Conservation (phyloP, 1,140 invertebrate genomes). For the Nebria ingens region DNA sequence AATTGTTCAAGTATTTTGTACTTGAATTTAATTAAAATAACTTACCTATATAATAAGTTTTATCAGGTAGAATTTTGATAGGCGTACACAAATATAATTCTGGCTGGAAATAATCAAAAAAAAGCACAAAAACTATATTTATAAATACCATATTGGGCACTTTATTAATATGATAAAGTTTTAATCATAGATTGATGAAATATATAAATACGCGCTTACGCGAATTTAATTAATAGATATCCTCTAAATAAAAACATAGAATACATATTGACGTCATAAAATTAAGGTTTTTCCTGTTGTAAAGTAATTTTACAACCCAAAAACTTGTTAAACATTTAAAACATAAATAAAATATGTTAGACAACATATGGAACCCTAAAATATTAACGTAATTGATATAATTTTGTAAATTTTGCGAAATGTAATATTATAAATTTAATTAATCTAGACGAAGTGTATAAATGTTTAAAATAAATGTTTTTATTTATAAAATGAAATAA, state of each 20-base stretch:
- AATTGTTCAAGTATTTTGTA: conserved; percentile 9
- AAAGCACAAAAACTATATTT: conserved; percentile 11
- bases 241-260: conserved; percentile 12
- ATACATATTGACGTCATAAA: background rate
- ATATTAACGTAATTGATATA: too few relatives aligned
- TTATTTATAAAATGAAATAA: too few relatives aligned
- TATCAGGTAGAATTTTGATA: conserved; percentile 56
- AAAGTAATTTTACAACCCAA: too few relatives aligned
- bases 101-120: conserved; percentile 47
- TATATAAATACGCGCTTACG: conserved; percentile 10
- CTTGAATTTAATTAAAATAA: conserved; percentile 13
- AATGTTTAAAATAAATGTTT: too few relatives aligned
- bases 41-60: conserved; percentile 67
- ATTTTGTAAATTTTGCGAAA: too few relatives aligned
- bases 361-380: too few relatives aligned
- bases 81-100: conserved; percentile 80
- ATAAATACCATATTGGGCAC: background rate
- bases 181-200: conserved; percentile 11
- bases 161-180: background rate
- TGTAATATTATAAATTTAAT: too few relatives aligned
- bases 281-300: background rate
- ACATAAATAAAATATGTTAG: too few relatives aligned
- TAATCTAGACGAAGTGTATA: too few relatives aligned
- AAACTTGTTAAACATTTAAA: too few relatives aligned
- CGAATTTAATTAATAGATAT: conserved; percentile 9